Percentiles rank a stretch among this genome's conserved stretches.
Evolutionary conservation across 92 coral and sea anemone species (phyloP).

Genomic region (Parazoanthus swiftii): DNA sequence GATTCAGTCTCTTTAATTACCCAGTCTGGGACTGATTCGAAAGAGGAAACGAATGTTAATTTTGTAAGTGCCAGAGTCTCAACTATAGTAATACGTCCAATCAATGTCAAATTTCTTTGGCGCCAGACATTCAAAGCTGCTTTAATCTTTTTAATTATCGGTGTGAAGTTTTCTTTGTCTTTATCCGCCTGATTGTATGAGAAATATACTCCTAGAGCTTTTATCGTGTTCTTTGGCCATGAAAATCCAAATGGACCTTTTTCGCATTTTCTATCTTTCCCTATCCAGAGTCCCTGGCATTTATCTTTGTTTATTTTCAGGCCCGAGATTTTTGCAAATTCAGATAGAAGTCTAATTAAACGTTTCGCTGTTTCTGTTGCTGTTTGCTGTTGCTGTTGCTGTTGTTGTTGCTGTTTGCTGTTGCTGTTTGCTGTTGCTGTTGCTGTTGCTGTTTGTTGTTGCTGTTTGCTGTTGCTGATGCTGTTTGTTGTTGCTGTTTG

Average conservation of each 20-base stretch:
- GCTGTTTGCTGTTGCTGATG: too few relatives aligned
- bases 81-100: not conserved
- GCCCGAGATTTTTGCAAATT: not conserved
- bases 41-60: not conserved
- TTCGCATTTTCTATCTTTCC: not conserved
- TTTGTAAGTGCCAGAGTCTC: not conserved
- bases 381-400: too few relatives aligned
- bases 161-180: slow-evolving; percentile 7
- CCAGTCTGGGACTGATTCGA: slow-evolving; percentile 5
- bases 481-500: too few relatives aligned
- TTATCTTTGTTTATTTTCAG: slow-evolving; percentile 1
- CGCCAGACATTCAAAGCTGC: slow-evolving; percentile 1
- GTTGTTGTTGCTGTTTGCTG: too few relatives aligned
- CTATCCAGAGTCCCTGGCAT: not conserved
- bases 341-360: not conserved
- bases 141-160: not conserved
- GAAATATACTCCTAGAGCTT: slow-evolving; percentile 3
- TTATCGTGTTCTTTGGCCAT: not conserved
- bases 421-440: too few relatives aligned
- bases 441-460: too few relatives aligned
- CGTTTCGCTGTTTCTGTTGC: not conserved
- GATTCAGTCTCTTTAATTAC: not conserved
- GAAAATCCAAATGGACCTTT: not conserved
- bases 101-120: not conserved
- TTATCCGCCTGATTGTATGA: not conserved